A percentile compares a stretch with the other conserved stretches of the same genome.
Evolutionary conservation across 2,888 invertebrate genomes (phyloP).

Genomic region (Xestia xanthographa): DNA sequence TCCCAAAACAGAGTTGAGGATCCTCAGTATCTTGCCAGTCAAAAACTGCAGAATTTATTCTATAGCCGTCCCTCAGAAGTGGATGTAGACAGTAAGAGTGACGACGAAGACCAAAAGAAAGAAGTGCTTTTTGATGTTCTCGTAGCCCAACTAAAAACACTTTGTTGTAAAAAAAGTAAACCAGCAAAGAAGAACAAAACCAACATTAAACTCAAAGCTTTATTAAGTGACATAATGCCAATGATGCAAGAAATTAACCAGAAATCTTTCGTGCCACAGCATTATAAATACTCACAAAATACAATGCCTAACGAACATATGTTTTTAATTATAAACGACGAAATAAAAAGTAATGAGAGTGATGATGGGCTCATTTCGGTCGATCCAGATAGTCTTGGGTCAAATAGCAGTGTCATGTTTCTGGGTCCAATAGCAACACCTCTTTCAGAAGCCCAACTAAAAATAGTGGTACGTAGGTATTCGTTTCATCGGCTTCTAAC

Average conservation of each 20-base stretch:
- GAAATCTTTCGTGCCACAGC: conserved; percentile 44
- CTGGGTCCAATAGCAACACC: conserved; percentile 84
- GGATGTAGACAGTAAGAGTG: conserved; percentile 65
- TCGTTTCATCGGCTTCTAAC: conserved; percentile 2
- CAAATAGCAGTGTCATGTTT: conserved; percentile 84
- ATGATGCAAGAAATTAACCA: conserved; percentile 37
- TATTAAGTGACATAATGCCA: conserved; percentile 66
- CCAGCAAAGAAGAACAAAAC: conserved; percentile 59
- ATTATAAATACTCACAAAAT: conserved; percentile 42
- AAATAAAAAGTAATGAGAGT: conserved; percentile 80
- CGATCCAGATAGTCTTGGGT: conserved; percentile 84
- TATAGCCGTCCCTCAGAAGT: conserved; percentile 72
- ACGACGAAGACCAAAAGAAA: conserved; percentile 78
- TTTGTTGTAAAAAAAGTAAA: conserved; percentile 83
- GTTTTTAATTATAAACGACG: conserved; percentile 86
- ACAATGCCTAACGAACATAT: conserved; percentile 77
- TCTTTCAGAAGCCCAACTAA: conserved; percentile 79
- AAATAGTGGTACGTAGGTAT: conserved; percentile 83
- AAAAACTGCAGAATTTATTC: conserved; percentile 81
- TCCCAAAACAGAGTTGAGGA: conserved; percentile 69
- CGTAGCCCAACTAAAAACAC: conserved; percentile 82
- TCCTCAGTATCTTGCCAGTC: conserved; percentile 77
- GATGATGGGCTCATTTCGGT: conserved; percentile 81
- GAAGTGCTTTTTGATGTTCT: conserved; percentile 84
- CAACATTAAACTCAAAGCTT: conserved; percentile 61